Conservation (phyloP, 1,140 invertebrate genomes). For the Phthorimaea operculella region DNA sequence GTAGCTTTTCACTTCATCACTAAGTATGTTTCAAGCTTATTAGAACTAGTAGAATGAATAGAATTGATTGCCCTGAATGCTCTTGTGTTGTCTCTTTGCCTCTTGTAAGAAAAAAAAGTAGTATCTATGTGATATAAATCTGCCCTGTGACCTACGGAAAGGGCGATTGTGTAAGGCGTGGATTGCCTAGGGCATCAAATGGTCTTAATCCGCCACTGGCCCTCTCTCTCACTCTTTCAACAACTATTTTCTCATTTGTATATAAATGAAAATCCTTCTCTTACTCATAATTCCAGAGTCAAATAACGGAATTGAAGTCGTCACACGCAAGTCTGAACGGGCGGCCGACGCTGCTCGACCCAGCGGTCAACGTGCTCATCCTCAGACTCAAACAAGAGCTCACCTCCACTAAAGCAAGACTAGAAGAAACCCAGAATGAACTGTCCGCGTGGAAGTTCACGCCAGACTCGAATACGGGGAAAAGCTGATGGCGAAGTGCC, state of each 20-base stretch:
- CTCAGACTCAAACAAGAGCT: slow-evolving; percentile 93
- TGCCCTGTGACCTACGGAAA: too few species aligned
- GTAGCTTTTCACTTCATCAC: too few species aligned
- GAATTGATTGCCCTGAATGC: too few species aligned
- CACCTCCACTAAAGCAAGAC: slow-evolving; percentile 86
- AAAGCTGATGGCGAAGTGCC: slow-evolving; percentile 98
- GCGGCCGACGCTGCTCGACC: slow-evolving; percentile 89
- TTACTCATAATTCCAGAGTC: slow-evolving; percentile 73
- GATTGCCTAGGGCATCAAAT: too few species aligned
- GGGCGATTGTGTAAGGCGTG: too few species aligned
- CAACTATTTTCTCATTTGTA: neutral
- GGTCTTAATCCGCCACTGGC: too few species aligned
- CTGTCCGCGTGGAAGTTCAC: slow-evolving; percentile 99
- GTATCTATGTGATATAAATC: too few species aligned
- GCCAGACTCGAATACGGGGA: slow-evolving; percentile 97
- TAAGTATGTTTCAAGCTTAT: too few species aligned
- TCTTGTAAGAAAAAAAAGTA: too few species aligned
- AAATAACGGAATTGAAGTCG: slow-evolving; percentile 91
- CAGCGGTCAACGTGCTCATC: slow-evolving; percentile 95
- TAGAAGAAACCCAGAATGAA: slow-evolving; percentile 98
- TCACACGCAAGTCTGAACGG: slow-evolving; percentile 79
- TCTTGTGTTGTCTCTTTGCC: too few species aligned
- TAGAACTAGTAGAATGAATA: too few species aligned
- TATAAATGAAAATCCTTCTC: neutral
- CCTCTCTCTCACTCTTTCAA: too few species aligned